phyloP scores from a whole-genome alignment of 2,113 vertebrate species.

The Hippopotamus amphibius region DNA sequence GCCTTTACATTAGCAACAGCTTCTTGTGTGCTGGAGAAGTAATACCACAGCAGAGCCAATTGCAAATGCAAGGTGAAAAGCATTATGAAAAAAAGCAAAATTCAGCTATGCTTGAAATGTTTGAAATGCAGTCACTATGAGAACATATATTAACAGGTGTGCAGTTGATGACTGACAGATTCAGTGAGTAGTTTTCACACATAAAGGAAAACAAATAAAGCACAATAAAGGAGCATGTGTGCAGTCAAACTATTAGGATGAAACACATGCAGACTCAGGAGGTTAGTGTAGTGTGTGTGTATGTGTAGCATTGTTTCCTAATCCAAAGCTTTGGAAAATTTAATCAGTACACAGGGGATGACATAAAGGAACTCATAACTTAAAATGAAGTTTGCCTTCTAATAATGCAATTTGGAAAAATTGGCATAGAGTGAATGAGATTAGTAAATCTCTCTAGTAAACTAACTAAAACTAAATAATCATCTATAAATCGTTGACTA shows the following conservation, averaged over 20 bases:
- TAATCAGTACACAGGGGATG: not conserved
- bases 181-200: not conserved
- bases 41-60: not conserved
- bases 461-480: not conserved
- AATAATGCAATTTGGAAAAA: not conserved
- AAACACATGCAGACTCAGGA: not conserved
- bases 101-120: not conserved
- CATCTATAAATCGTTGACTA: not conserved
- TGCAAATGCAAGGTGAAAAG: not conserved
- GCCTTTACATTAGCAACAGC: not conserved
- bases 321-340: not conserved
- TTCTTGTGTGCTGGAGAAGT: not conserved
- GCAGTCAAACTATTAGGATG: not conserved
- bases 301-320: not conserved
- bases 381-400: not conserved
- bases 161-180: not conserved
- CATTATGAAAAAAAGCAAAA: not conserved
- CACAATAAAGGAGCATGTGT: not conserved
- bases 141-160: not conserved
- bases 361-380: not conserved
- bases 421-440: not conserved
- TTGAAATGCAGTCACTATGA: not conserved
- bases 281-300: not conserved
- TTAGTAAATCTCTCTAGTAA: not conserved
- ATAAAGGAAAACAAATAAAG: not conserved